Conservation (phyloP, 92 coral and sea anemone species). For the Siderastrea radians region DNA sequence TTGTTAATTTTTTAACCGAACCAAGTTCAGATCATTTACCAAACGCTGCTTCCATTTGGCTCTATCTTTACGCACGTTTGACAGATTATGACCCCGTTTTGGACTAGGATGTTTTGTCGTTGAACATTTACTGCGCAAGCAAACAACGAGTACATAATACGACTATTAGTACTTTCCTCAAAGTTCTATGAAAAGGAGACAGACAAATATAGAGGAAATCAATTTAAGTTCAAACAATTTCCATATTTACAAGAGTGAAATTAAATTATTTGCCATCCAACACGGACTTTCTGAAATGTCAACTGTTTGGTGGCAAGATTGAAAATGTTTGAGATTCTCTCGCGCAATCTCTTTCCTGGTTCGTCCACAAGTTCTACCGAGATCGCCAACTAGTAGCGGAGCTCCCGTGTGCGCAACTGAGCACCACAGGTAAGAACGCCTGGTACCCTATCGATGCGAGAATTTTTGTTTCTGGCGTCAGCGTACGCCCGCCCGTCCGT, state of each 20-base stretch:
- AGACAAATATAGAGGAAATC: slow-evolving; percentile 41
- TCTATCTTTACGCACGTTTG: not conserved
- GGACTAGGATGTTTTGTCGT: slow-evolving; percentile 31
- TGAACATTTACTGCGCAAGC: slow-evolving; percentile 31
- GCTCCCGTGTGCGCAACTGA: no score
- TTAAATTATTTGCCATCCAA: slow-evolving; percentile 67
- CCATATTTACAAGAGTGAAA: slow-evolving; percentile 68
- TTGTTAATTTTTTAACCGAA: no score
- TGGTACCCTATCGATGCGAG: no score
- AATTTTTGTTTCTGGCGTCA: no score
- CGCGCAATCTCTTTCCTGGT: no score
- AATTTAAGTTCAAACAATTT: slow-evolving; percentile 56
- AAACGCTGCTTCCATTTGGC: no score
- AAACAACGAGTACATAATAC: slow-evolving; percentile 57
- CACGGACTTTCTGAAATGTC: not conserved
- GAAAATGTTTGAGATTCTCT: no score
- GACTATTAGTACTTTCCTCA: slow-evolving; percentile 79
- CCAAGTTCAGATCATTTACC: not conserved
- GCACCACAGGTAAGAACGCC: no score
- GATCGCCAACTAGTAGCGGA: no score
- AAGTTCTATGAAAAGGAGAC: slow-evolving; percentile 46
- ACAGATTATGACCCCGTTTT: slow-evolving; percentile 17
- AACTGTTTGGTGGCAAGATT: no score
- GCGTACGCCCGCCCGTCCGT: no score
- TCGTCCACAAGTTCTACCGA: no score